phyloP scores from a whole-genome alignment of 2,797 vertebrate genomes.

The Falco naumanni region DNA sequence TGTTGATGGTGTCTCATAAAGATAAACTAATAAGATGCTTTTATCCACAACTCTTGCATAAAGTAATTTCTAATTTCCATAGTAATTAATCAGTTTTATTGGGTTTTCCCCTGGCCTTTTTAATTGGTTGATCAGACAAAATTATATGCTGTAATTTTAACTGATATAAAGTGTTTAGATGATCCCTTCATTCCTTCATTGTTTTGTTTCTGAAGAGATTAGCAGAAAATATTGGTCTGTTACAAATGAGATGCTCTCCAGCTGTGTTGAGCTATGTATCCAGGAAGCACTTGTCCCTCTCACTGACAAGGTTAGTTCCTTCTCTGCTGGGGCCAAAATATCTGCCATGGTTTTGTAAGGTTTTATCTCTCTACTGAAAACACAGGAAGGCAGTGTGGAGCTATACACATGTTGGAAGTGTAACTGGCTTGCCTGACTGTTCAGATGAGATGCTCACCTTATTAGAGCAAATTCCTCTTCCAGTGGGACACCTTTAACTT shows the following conservation, averaged over 20 bases:
- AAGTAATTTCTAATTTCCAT: not conserved
- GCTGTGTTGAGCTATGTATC: not conserved
- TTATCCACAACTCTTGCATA: not conserved
- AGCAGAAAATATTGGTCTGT: not conserved
- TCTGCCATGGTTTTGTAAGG: not conserved
- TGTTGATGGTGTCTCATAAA: not conserved
- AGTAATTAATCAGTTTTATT: not conserved
- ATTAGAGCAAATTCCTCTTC: not conserved
- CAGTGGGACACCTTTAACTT: not conserved
- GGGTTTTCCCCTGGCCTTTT: not conserved
- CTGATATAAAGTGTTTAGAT: not conserved
- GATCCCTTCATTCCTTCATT: not conserved
- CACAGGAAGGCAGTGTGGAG: not conserved
- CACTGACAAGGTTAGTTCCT: not conserved
- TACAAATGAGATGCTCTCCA: not conserved
- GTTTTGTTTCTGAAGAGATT: not conserved
- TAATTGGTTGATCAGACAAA: not conserved
- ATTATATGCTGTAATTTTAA: not conserved
- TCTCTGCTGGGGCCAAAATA: not conserved
- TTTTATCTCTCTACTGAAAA: not conserved
- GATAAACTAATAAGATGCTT: not conserved
- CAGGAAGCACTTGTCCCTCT: not conserved
- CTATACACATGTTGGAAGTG: not conserved
- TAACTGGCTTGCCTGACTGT: not conserved
- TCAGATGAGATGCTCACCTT: not conserved